Base-by-base conservation (phyloP, 2,113 vertebrate genomes). In the Chlamydotis undulata region DNA sequence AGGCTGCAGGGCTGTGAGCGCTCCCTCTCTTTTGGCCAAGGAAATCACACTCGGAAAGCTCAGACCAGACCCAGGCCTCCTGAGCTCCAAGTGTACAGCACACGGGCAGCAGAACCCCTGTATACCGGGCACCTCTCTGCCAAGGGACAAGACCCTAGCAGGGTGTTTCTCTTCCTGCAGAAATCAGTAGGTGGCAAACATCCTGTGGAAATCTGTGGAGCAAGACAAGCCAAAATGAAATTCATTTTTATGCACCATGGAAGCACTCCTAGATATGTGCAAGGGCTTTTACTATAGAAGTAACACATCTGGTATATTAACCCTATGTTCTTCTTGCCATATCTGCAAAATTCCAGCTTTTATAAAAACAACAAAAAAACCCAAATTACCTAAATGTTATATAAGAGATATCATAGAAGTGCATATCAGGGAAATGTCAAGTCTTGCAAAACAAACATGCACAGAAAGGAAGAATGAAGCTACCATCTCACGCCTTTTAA, bases 51-150 rank as follows among this genome's bases (percentile, higher is more conserved):
- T 19, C 8, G 25, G n/a, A 73, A 92, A 41, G 15, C 21, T 83
- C 56, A 56, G 37, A 47, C 10, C 12, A 77, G 31, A 31, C 5
- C 9, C 52, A 76, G 50, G 16, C 5, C 21, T 47, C 37, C 31
- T 4, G 19, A 82, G 5, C 19, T 39, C 23, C 35, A 45, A 45
- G 19, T 4, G 1, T 2, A 43, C 15, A 56, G 39, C 1, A 1
- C 7, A 2, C 4, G 10, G 22, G 21, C 2, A 1, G 41, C 23
- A 37, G 10, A 77, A 17, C 11, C 14, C 24, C 7, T 3, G 2
- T 14, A 52, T 14, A 52, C 2, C 31, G 35, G 31, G 4, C 5
- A 33, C 7, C 57, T 15, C 43, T 13, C 9, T 47, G 41, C 19
- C 4, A 1, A 15, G 24, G 12, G 31, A 26, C 19, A 53, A 3